These are phyloP conservation scores for Amphiprion ocellaris DNA, from an alignment of 2,113 vertebrate genomes.

Conservation along the genomic window DNA sequence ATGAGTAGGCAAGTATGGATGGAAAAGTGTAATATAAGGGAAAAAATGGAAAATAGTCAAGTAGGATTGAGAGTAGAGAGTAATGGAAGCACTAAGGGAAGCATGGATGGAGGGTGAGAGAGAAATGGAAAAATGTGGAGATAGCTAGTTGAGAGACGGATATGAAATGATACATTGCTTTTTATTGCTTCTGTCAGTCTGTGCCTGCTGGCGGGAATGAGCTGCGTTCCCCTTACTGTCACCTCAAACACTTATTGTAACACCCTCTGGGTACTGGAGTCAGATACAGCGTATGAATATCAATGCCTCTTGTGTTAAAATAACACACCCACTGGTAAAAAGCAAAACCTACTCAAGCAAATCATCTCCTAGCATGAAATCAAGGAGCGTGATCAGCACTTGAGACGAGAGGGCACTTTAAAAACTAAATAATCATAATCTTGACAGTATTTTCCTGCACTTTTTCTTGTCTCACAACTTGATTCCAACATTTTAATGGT, in stretches of 20 bases:
- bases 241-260: slow-evolving; percentile 65
- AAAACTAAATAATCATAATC: slow-evolving; percentile 8
- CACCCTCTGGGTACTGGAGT: slow-evolving; percentile 47
- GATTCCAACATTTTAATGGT: no score
- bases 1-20: slow-evolving; percentile 38
- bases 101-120: slow-evolving; percentile 11
- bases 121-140: slow-evolving; percentile 13
- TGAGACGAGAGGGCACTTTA: not conserved
- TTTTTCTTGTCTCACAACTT: no score
- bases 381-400: not conserved
- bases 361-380: slow-evolving; percentile 1
- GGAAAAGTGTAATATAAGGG: slow-evolving; percentile 6
- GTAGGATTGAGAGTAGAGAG: not conserved
- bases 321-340: slow-evolving; percentile 7
- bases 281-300: slow-evolving; percentile 40
- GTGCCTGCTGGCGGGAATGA: slow-evolving; percentile 54
- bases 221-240: slow-evolving; percentile 46
- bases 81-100: slow-evolving; percentile 36
- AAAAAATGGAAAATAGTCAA: slow-evolving; percentile 14
- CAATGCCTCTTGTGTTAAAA: slow-evolving; percentile 29
- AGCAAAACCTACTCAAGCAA: slow-evolving; percentile 4
- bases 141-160: slow-evolving; percentile 45
- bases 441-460: not conserved
- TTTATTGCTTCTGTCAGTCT: slow-evolving; percentile 78
- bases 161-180: slow-evolving; percentile 69